phyloP scores from a whole-genome alignment of 1,140 invertebrate genomes.

The Rhizoglyphus robini region DNA sequence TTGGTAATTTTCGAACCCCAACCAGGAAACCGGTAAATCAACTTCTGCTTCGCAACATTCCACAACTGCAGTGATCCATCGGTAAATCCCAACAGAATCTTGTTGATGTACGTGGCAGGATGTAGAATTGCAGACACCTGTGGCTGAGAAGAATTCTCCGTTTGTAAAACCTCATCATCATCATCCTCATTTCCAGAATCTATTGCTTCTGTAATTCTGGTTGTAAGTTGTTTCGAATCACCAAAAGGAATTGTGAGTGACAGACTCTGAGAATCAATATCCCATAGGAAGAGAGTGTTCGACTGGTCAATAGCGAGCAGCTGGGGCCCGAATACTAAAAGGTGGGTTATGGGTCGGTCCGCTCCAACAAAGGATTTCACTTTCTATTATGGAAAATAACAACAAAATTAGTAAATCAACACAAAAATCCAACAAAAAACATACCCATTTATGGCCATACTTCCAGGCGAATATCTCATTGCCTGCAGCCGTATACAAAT shows the following conservation, averaged over 20 bases:
- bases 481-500: constrained; percentile 63
- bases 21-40: constrained; percentile 64
- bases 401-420: background rate
- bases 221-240: constrained; percentile 36
- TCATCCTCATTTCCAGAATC: too few species aligned
- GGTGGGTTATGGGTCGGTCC: constrained; percentile 46
- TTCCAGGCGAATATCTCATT: constrained; percentile 71
- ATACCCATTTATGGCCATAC: constrained; percentile 41
- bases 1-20: constrained; percentile 55
- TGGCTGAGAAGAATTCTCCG: constrained; percentile 67
- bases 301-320: constrained; percentile 68
- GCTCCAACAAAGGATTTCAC: constrained; percentile 63
- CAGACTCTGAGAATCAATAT: constrained; percentile 47
- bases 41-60: constrained; percentile 65
- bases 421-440: background rate
- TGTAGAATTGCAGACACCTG: constrained; percentile 63
- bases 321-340: constrained; percentile 75
- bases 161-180: too few species aligned
- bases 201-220: background rate
- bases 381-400: constrained; percentile 41
- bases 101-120: constrained; percentile 85
- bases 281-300: constrained; percentile 66
- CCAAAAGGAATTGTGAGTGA: constrained; percentile 26
- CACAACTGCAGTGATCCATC: constrained; percentile 77
- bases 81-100: constrained; percentile 76